Conservation (phyloP, 2,797 vertebrate species). For the Brachyrhaphis roseni region DNA sequence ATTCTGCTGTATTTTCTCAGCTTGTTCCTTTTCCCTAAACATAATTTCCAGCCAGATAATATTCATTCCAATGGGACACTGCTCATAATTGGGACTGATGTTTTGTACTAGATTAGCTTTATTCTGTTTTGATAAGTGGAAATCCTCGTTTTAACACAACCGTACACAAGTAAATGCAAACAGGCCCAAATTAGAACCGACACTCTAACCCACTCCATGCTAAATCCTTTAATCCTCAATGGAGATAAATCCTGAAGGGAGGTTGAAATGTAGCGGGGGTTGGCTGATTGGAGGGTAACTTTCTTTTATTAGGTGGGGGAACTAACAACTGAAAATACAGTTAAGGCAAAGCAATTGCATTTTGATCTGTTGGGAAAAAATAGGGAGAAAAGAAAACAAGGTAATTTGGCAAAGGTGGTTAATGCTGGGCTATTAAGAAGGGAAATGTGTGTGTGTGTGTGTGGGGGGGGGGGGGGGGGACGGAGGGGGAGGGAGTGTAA, state of each 20-base stretch:
- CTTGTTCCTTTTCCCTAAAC: background rate
- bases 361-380: background rate
- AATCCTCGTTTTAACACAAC: background rate
- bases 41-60: background rate
- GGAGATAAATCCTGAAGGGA: constrained; percentile 16
- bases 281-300: background rate
- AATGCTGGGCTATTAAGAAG: background rate
- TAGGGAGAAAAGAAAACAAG: background rate
- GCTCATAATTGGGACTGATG: background rate
- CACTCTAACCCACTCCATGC: constrained; percentile 29
- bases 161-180: background rate
- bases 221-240: constrained; percentile 43
- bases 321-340: background rate
- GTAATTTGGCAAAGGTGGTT: background rate
- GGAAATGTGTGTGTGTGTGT: background rate
- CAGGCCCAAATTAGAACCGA: constrained; percentile 34
- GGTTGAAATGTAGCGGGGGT: background rate
- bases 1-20: background rate
- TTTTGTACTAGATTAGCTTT: background rate
- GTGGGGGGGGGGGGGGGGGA: no score
- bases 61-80: background rate
- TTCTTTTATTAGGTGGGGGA: background rate
- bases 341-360: background rate
- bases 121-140: background rate
- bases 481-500: background rate